phyloP scores from a whole-genome alignment of 2,113 vertebrate genomes.

The Cynopterus brachyotis region DNA sequence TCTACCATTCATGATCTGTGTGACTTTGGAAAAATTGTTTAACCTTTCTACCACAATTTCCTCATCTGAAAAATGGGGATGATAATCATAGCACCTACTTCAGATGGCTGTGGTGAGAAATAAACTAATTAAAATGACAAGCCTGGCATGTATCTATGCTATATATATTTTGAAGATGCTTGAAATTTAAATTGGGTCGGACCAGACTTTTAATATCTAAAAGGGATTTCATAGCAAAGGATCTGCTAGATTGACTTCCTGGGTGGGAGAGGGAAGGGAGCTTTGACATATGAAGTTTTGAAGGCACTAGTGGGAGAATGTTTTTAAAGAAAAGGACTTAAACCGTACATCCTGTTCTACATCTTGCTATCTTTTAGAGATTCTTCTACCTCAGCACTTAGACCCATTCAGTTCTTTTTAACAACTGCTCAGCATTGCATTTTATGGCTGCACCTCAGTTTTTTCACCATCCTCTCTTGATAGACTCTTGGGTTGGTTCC shows the following conservation, averaged over 20 bases:
- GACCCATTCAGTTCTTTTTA: constrained; percentile 1
- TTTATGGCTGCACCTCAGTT: background rate
- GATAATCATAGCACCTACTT: background rate
- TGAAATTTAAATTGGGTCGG: background rate
- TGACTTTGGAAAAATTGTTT: background rate
- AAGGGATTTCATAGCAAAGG: background rate
- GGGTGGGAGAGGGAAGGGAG: background rate
- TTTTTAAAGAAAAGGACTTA: constrained; percentile 20
- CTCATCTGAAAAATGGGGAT: background rate
- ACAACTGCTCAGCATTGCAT: background rate
- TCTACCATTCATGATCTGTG: background rate
- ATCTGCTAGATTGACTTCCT: background rate
- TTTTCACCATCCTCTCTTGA: background rate
- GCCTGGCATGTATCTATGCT: background rate
- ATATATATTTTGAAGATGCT: background rate
- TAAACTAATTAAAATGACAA: background rate
- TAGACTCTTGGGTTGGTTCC: background rate
- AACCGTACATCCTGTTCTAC: background rate
- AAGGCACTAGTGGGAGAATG: background rate
- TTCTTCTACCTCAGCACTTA: background rate
- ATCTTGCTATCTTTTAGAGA: background rate
- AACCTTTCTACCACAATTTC: background rate
- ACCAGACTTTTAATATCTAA: background rate
- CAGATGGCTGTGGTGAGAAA: background rate
- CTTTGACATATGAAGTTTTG: background rate